A percentile compares a stretch with the other conserved stretches of the same genome.
Conservation (phyloP, 2,797 vertebrate genomes). For the Centropyge bicolor region DNA sequence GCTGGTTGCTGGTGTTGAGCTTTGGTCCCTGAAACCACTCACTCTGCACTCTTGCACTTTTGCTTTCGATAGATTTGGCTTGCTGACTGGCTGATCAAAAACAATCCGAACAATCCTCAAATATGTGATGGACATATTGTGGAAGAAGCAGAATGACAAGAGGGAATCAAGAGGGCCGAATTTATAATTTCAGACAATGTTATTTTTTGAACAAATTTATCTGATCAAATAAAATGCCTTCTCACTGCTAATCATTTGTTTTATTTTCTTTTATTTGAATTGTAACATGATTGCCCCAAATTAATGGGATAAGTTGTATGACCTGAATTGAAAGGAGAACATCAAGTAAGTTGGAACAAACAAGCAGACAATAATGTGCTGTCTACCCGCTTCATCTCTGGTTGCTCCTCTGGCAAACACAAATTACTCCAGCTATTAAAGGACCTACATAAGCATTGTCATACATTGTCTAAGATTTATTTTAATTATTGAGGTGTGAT, state of each 20-base stretch:
- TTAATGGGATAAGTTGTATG: neutral
- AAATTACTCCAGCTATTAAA: neutral
- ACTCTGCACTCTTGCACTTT: neutral
- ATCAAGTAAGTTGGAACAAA: neutral
- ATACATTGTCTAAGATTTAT: neutral
- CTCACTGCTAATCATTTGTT: neutral
- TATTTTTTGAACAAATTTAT: neutral
- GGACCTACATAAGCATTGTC: neutral
- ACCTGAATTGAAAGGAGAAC: neutral
- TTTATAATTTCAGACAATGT: neutral
- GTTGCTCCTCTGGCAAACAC: neutral
- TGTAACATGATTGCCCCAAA: neutral
- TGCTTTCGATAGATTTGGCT: slow-evolving; percentile 89
- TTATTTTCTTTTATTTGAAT: slow-evolving; percentile 1
- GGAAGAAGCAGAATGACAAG: slow-evolving; percentile 64
- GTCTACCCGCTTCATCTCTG: neutral
- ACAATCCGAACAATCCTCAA: slow-evolving; percentile 92
- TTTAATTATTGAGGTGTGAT: neutral
- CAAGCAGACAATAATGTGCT: neutral
- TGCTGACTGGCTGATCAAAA: slow-evolving; percentile 93
- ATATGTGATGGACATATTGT: slow-evolving; percentile 68
- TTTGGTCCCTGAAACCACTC: neutral
- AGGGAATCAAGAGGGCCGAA: neutral
- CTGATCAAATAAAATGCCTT: slow-evolving; percentile 20
- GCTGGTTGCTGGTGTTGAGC: slow-evolving; percentile 1